Conservation (phyloP, 2,888 invertebrate species). For the Drosophila quinaria region DNA sequence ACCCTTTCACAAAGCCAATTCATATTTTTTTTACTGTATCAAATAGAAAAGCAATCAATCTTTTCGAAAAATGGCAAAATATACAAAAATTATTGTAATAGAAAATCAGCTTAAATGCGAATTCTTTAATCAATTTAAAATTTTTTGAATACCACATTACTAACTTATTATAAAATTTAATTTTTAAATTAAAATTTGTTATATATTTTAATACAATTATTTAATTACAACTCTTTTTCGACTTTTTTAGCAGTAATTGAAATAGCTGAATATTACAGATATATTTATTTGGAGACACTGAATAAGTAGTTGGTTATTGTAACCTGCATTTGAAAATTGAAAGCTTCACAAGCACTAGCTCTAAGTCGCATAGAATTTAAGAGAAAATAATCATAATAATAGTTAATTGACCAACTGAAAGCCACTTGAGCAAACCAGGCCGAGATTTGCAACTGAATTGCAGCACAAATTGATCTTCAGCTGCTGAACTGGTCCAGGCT, state of each 20-base stretch:
- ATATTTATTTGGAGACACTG: too few relatives aligned
- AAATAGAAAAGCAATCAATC: neutral
- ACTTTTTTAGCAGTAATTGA: too few relatives aligned
- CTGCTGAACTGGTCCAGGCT: slow-evolving; percentile 89
- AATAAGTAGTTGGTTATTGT: neutral
- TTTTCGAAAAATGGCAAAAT: neutral
- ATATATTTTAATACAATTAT: too few relatives aligned
- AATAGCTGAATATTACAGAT: too few relatives aligned
- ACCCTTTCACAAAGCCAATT: neutral
- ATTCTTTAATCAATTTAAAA: neutral
- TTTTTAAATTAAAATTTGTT: neutral
- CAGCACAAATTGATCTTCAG: slow-evolving; percentile 10
- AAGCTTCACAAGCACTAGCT: neutral
- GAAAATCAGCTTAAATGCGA: too few relatives aligned
- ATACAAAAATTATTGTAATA: neutral
- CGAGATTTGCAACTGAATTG: slow-evolving; percentile 9
- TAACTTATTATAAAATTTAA: neutral
- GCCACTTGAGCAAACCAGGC: slow-evolving; percentile 1
- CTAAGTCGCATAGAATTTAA: neutral
- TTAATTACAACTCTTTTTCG: too few relatives aligned
- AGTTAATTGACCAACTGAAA: neutral
- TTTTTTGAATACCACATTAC: neutral
- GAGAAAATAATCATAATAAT: neutral
- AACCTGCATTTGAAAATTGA: neutral
- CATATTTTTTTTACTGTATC: neutral